Evolutionary conservation across 2,888 invertebrate genomes (phyloP).

Genomic region (Pachycephus smyrnensis): DNA sequence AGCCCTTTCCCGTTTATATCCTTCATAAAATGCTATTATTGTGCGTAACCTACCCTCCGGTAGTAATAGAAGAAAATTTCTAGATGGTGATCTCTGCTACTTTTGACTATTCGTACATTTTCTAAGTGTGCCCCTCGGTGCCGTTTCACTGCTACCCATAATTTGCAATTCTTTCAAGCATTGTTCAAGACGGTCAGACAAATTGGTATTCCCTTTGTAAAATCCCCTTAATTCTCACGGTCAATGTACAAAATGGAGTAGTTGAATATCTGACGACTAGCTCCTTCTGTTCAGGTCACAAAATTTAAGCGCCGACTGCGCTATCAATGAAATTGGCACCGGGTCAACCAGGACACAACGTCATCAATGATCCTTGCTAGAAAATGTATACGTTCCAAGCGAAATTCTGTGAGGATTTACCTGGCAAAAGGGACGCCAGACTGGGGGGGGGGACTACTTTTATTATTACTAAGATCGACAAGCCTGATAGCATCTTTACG

Average conservation of each 20-base stretch:
- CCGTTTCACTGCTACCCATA: neutral
- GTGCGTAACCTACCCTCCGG: neutral
- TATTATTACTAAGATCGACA: neutral
- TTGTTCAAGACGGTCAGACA: neutral
- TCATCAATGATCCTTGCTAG: neutral
- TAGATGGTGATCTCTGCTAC: neutral
- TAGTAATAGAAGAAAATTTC: neutral
- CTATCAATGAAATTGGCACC: neutral
- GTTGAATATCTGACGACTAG: neutral
- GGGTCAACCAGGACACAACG: neutral
- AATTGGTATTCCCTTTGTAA: neutral
- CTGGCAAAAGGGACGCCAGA: neutral
- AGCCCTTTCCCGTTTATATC: neutral
- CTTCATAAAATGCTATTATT: neutral
- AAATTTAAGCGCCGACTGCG: neutral
- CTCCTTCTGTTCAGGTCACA: neutral
- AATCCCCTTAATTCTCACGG: neutral
- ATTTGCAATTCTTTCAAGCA: neutral
- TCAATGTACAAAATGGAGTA: neutral
- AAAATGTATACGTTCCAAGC: neutral
- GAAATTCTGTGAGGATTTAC: neutral
- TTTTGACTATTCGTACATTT: neutral
- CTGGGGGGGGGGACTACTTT: neutral
- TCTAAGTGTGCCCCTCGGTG: neutral
- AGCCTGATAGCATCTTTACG: neutral